Conservation (phyloP, 2,888 invertebrate species). For the Apomyelois bistriatella region DNA sequence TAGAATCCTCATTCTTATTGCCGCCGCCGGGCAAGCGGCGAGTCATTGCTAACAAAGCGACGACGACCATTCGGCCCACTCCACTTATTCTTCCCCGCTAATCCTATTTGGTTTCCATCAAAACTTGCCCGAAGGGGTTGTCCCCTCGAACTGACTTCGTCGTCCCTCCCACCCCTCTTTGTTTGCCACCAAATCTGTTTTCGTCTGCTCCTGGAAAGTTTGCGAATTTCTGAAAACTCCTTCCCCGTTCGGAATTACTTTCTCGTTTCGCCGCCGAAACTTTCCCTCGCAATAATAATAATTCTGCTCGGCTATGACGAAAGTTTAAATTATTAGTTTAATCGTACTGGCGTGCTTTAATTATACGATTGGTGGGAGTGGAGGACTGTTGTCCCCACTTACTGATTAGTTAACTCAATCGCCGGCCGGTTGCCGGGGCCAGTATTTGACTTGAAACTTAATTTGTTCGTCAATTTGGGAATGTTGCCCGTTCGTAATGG, state of each 20-base stretch:
- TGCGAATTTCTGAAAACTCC: conserved; percentile 60
- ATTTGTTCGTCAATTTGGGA: conserved; percentile 46
- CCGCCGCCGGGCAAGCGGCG: conserved; percentile 19
- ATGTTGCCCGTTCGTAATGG: conserved; percentile 30
- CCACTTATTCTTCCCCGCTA: conserved; percentile 67
- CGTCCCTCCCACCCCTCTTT: conserved; percentile 44
- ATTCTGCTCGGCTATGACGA: conserved; percentile 70
- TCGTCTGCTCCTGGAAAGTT: conserved; percentile 67
- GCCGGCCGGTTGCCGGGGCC: conserved; percentile 32
- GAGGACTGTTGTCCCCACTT: conserved; percentile 32
- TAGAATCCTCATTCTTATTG: neutral
- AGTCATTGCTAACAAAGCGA: conserved; percentile 40
- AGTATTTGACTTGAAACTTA: conserved; percentile 51
- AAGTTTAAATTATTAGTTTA: conserved; percentile 78
- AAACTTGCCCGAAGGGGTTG: conserved; percentile 69
- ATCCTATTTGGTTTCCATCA: conserved; percentile 77
- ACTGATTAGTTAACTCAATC: conserved; percentile 51
- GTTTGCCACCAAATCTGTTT: conserved; percentile 75
- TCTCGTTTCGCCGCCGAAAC: conserved; percentile 64
- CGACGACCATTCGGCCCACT: conserved; percentile 51
- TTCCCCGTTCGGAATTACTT: conserved; percentile 62
- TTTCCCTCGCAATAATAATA: conserved; percentile 72
- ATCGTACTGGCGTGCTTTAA: conserved; percentile 69
- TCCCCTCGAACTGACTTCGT: conserved; percentile 27
- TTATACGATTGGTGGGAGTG: conserved; percentile 43